phyloP scores from a whole-genome alignment of 1,140 invertebrate genomes.

The Nasonia longicornis region DNA sequence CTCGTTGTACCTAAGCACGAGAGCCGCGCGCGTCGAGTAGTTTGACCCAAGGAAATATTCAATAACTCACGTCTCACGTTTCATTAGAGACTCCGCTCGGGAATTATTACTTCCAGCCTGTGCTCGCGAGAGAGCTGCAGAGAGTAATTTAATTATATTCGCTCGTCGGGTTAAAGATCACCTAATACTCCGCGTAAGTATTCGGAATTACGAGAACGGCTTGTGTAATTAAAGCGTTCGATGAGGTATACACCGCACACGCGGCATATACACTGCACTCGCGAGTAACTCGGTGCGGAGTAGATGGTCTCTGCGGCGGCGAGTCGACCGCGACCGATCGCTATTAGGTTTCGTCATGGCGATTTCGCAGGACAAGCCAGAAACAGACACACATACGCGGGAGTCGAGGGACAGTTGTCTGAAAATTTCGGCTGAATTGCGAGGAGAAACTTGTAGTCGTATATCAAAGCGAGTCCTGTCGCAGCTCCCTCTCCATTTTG shows the following conservation, averaged over 20 bases:
- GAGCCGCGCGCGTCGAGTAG: neutral
- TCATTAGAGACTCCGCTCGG: neutral
- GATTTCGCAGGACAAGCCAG: conserved; percentile 35
- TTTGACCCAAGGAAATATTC: conserved; percentile 3
- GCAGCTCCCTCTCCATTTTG: conserved; percentile 17
- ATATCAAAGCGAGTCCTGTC: conserved; percentile 59
- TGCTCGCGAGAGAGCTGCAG: neutral
- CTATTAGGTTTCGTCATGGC: conserved; percentile 48
- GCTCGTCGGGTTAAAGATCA: neutral
- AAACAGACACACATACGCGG: neutral
- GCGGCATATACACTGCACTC: too few species aligned
- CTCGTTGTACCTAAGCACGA: neutral
- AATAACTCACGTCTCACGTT: neutral
- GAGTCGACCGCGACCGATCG: neutral
- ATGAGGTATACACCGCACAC: neutral
- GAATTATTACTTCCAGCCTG: neutral
- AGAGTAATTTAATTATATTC: conserved; percentile 1
- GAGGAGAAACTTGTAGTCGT: conserved; percentile 55
- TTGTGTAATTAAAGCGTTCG: neutral
- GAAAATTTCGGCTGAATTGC: conserved; percentile 55
- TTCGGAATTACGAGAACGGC: neutral
- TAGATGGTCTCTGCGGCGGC: too few species aligned
- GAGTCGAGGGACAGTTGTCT: neutral
- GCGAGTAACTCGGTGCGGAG: too few species aligned
- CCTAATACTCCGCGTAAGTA: neutral